Percentiles rank a stretch among this genome's conserved stretches.
Evolutionary conservation across 2,888 invertebrate genomes (phyloP).

Genomic region (Drosophila mulleri): DNA sequence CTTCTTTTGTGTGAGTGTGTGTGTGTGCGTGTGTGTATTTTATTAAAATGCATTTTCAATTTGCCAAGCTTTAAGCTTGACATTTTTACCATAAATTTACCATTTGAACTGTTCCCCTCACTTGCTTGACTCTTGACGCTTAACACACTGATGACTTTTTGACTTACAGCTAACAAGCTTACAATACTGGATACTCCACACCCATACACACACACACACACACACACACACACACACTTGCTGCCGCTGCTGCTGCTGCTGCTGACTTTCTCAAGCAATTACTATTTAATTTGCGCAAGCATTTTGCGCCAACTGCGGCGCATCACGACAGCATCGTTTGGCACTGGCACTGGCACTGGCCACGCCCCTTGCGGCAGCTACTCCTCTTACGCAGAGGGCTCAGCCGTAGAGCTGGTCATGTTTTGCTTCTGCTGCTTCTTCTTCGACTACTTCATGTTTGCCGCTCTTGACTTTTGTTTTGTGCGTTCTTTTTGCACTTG

Average conservation of each 20-base stretch:
- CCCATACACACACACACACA: not conserved
- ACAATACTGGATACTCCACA: not conserved
- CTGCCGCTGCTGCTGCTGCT: conserved; percentile 1
- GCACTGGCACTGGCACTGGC: conserved; percentile 23
- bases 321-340: conserved; percentile 39
- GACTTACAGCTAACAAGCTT: conserved; percentile 13
- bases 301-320: conserved; percentile 57
- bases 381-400: conserved; percentile 49
- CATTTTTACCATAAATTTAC: not conserved
- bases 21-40: not conserved
- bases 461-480: conserved; percentile 10
- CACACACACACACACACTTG: not conserved
- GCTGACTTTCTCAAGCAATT: conserved; percentile 77
- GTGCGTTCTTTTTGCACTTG: conserved; percentile 1
- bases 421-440: conserved; percentile 6
- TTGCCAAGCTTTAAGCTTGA: not conserved
- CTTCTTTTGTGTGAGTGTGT: too few relatives aligned
- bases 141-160: conserved; percentile 54
- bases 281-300: conserved; percentile 75
- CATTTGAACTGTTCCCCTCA: not conserved
- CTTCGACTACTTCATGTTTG: conserved; percentile 7
- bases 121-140: conserved; percentile 9
- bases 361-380: conserved; percentile 59
- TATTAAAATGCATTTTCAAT: conserved; percentile 4
- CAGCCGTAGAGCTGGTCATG: conserved; percentile 23